Evolutionary conservation across 2,888 invertebrate species (phyloP).

Genomic region (Ennomos erosarius): DNA sequence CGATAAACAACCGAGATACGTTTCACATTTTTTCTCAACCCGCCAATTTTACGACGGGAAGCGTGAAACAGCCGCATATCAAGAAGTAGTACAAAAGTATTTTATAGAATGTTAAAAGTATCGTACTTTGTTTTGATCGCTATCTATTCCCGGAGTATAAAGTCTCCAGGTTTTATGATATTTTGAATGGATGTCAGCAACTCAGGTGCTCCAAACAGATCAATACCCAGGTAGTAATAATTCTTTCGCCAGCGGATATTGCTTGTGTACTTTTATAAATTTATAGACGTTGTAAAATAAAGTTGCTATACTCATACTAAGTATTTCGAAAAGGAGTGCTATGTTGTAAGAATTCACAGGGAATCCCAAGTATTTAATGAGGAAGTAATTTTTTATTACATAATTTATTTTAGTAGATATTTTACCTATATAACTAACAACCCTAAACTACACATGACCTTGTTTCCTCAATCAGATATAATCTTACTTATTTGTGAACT

Average conservation of each 20-base stretch:
- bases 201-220: conserved; percentile 42
- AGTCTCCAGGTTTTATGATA: conserved; percentile 48
- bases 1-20: conserved; percentile 19
- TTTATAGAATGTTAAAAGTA: conserved; percentile 54
- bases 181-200: conserved; percentile 48
- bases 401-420: too few species aligned
- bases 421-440: too few species aligned
- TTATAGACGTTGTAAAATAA: conserved; percentile 34
- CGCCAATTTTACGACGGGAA: conserved; percentile 36
- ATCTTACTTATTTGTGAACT: too few species aligned
- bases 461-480: too few species aligned
- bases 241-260: conserved; percentile 34
- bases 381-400: too few species aligned
- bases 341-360: background rate
- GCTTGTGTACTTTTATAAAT: conserved; percentile 31
- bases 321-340: conserved; percentile 1
- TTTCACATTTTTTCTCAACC: conserved; percentile 23
- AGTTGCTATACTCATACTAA: conserved; percentile 20
- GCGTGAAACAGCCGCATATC: conserved; percentile 31
- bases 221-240: conserved; percentile 38
- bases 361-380: too few species aligned
- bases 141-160: conserved; percentile 49
- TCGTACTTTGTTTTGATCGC: conserved; percentile 55
- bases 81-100: conserved; percentile 49
- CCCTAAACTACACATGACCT: too few species aligned